These are phyloP conservation scores for Listronotus bonariensis DNA, from an alignment of 1,140 invertebrate genomes.

Conservation along the genomic window DNA sequence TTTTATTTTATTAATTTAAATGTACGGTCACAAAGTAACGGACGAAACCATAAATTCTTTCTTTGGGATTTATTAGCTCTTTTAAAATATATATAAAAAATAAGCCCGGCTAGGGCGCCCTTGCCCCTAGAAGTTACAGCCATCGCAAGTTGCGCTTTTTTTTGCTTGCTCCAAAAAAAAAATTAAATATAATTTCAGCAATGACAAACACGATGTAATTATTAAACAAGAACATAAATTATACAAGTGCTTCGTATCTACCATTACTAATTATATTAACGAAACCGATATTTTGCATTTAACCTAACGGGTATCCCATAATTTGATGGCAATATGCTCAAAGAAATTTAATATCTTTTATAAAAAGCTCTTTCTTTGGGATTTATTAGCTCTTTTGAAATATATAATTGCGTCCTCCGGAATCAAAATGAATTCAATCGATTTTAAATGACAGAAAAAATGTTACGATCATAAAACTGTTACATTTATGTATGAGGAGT, in stretches of 20 bases:
- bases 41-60: too few relatives aligned
- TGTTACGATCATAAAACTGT: not conserved
- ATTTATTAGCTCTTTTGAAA: slow-evolving; percentile 10
- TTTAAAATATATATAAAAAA: slow-evolving; percentile 8
- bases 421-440: slow-evolving; percentile 6
- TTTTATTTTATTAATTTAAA: too few relatives aligned
- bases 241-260: not conserved
- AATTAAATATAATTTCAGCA: too few relatives aligned
- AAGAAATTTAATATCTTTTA: slow-evolving; percentile 11
- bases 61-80: slow-evolving; percentile 11
- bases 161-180: too few relatives aligned
- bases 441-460: slow-evolving; percentile 2
- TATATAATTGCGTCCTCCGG: slow-evolving; percentile 2
- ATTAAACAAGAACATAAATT: too few relatives aligned
- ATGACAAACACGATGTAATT: too few relatives aligned
- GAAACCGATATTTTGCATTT: slow-evolving; percentile 9
- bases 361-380: slow-evolving; percentile 6
- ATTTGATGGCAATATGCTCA: slow-evolving; percentile 12
- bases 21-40: too few relatives aligned
- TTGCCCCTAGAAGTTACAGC: too few relatives aligned
- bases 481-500: not conserved
- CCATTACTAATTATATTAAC: slow-evolving; percentile 13
- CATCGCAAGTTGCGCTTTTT: too few relatives aligned
- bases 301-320: slow-evolving; percentile 5
- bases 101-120: too few relatives aligned